Base-by-base conservation (phyloP, 2,797 vertebrate genomes). In the Hippoglossus hippoglossus region DNA sequence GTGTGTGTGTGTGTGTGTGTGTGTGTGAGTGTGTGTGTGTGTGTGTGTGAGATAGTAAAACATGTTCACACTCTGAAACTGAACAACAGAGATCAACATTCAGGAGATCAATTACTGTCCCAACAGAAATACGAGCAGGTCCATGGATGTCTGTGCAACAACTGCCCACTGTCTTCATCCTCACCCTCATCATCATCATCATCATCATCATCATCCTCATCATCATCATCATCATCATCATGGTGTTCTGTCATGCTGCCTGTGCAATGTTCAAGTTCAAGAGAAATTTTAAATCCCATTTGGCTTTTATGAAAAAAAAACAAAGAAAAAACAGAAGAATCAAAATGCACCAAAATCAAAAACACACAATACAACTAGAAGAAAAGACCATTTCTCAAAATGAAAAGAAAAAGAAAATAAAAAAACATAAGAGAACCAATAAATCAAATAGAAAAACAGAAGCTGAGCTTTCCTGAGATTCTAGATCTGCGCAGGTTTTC, bases 91-190 rank as follows among this genome's bases (percentile, higher is more conserved):
- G 47, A 55, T 67, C 59, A 62, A 10, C 4, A n/a, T 49, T 59
- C 49, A 63, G 49, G 18, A n/a, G n/a, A n/a, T n/a, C 7, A 61
- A 6, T 50, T 22, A 22, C 15, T 66, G 69, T 76, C 22, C 66
- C 57, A 53, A 65, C 26, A 71, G 60, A 63, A 19, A 28, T 63
- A 63, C 2, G 1, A 73, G 44, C 67, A 65, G 51, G 3, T 44
- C 36, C 46, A 67, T 67, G 66, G 26, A 54, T 58, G 68, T 77
- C 70, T 39, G 6, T 12, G 67, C 41, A 65, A 67, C 76, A 82
- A 24, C 63, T 71, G 58, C 41, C n/a, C 57, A 56, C 9, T 25
- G 21, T 6, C 52, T 57, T 24, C 73, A 64, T 13, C 62, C 60
- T 7, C 60, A 19, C 1, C 64, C 24, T 25, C 71, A 52, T 52